Evolutionary conservation across 2,888 invertebrate genomes (phyloP), one percentile per base, ranked within the genome.

Genomic region (Limnephilus auricula): DNA sequence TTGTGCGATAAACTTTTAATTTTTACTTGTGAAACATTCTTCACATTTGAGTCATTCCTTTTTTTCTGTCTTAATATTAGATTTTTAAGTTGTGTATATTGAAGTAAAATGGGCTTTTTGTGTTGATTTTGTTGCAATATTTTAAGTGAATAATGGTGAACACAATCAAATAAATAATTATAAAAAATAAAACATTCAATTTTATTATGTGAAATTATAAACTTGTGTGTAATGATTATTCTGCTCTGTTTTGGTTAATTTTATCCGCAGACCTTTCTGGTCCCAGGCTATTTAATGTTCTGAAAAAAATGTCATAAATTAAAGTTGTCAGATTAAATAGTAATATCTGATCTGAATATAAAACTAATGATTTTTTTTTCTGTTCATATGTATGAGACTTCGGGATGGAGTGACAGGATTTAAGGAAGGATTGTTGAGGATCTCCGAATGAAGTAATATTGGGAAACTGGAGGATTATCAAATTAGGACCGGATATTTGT

Each of bases 301-400:
- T 65, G 65, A 65, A 65, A 65, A 50, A 65, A 65, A 65, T 65
- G 65, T 25, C 65, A 65, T 65, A 65, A n/a, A 65, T 65, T 25
- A 65, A 65, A 65, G 65, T 65, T 65, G 65, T n/a, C 65, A 65
- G 65, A 65, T 82, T 31, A 32, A 82, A 37, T 82, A 82, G 82
- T n/a, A 32, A 82, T 82, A n/a, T 34, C 37, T 85, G 37, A 85
- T 85, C 30, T 85, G 85, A 85, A 31, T 79, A 78, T 84, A 80
- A 80, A 80, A 86, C 91, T 91, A 91, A 91, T 91, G 89, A 80
- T 31, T 90, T 93, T 93, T 93, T 93, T 93, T 93, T 92, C 92
- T 92, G 92, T 93, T 93, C 93, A 91, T 93, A 92, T 93, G 93
- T 93, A 92, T 93, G 92, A 91, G 89, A 92, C 92, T 85, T 80